Percentiles rank a stretch among this genome's conserved stretches.
These are phyloP conservation scores for Erythrolamprus reginae DNA, from an alignment of 2,113 vertebrate genomes.

Conservation along the genomic window DNA sequence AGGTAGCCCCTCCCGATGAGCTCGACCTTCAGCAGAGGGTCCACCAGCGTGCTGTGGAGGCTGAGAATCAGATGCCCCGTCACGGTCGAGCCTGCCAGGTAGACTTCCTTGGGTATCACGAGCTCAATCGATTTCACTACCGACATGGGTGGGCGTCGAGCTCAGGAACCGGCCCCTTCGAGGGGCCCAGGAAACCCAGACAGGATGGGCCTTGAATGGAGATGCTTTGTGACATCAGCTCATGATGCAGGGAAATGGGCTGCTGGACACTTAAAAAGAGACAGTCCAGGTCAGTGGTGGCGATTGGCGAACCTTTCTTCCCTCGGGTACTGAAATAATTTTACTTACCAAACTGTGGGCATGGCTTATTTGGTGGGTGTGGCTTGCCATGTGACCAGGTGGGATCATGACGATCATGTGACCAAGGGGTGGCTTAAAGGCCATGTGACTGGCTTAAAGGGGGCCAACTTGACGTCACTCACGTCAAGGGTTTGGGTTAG, in stretches of 20 bases:
- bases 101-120: slow-evolving; percentile 50
- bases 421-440: no score
- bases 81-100: slow-evolving; percentile 48
- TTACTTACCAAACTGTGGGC: no score
- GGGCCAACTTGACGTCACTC: no score
- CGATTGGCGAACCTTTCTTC: no score
- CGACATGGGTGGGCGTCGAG: slow-evolving; percentile 28
- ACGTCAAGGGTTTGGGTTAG: no score
- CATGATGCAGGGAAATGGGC: not conserved
- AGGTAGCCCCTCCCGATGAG: slow-evolving; percentile 57
- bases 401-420: no score
- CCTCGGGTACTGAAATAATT: no score
- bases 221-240: slow-evolving; percentile 47
- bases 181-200: not conserved
- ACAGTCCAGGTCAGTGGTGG: no score
- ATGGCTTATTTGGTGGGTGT: no score
- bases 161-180: not conserved
- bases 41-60: slow-evolving; percentile 50
- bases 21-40: slow-evolving; percentile 51
- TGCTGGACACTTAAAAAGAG: not conserved
- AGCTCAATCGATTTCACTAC: slow-evolving; percentile 52
- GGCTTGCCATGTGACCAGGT: no score
- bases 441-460: no score
- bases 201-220: slow-evolving; percentile 15
- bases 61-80: slow-evolving; percentile 47